Evolutionary conservation across 2,797 vertebrate species (phyloP), one percentile per base, ranked within the genome.

Genomic region (Ambastaia sidthimunki): DNA sequence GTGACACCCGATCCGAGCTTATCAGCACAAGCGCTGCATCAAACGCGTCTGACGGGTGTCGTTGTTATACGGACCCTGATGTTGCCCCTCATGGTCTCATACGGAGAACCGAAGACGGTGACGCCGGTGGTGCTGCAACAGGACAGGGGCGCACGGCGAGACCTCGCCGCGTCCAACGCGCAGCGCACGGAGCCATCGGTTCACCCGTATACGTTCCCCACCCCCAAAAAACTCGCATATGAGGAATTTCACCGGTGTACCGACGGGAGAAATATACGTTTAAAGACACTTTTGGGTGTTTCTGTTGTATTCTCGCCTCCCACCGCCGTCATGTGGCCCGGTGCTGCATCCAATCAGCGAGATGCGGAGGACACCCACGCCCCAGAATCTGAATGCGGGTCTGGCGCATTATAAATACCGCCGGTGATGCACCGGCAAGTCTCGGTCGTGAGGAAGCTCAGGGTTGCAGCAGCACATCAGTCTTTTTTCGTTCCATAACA

Each of bases 341-440:
- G 82, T 86, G 86, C 80, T 67, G 88, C 91, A 92, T 90, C 95
- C 96, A 96, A 95, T 95, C 91, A 91, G 90, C 85, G 90, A 89
- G 84, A 85, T 86, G 88, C 84, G 91, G 90, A 92, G 94, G 92
- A 92, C 93, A 89, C 90, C 88, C 93, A 89, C 92, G 89, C 94
- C 94, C 93, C 92, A 88, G 90, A 91, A 92, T 91, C 92, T 90
- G 90, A 90, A 90, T 91, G 92, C 88, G 90, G 91, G 91, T 91
- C 90, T 86, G 90, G 90, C 74, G 88, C 91, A 88, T 91, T 96
- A 97, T 98, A 97, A 97, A 97, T 94, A 92, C 90, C 66, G 92
- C 94, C 89, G 89, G 91, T 92, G 90, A 91, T 93, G 89, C 95
- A 88, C 93, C 92, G 93, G 91, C 92, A 88, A 94, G 92, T 90